Evolutionary conservation across 2,888 invertebrate species (phyloP).

Genomic region (Agrotis segetum): DNA sequence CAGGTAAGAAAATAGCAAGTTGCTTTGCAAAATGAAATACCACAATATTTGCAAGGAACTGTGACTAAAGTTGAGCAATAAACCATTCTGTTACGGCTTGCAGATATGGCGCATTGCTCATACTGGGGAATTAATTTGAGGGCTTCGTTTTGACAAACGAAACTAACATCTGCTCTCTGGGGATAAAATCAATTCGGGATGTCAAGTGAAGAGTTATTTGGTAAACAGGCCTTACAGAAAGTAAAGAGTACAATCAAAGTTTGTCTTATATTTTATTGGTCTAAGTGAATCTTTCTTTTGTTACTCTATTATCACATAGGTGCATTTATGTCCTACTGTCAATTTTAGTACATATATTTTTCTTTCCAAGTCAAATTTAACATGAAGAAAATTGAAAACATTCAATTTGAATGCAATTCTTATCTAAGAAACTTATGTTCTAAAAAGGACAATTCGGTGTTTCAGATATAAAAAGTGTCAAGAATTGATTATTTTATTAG

Average conservation of each 20-base stretch:
- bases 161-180: constrained; percentile 81
- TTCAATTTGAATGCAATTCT: constrained; percentile 4
- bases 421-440: background rate
- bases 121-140: constrained; percentile 78
- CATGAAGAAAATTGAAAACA: constrained; percentile 24
- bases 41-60: constrained; percentile 67
- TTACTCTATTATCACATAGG: constrained; percentile 14
- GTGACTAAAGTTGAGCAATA: constrained; percentile 85
- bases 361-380: constrained; percentile 25
- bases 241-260: constrained; percentile 49
- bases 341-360: constrained; percentile 43
- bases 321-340: constrained; percentile 57
- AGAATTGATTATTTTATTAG: constrained; percentile 64
- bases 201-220: constrained; percentile 89
- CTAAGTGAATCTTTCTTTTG: constrained; percentile 31
- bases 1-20: constrained; percentile 55
- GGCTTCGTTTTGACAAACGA: constrained; percentile 73
- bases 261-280: constrained; percentile 41
- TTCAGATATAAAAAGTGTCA: constrained; percentile 33
- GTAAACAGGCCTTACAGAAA: constrained; percentile 65
- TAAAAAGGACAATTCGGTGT: constrained; percentile 33
- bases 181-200: constrained; percentile 81
- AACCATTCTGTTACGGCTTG: constrained; percentile 84
- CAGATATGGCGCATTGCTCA: constrained; percentile 79
- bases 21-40: constrained; percentile 49